Evolutionary conservation across 2,113 vertebrate genomes (phyloP).

Genomic region (Hippoglossus stenolepis): DNA sequence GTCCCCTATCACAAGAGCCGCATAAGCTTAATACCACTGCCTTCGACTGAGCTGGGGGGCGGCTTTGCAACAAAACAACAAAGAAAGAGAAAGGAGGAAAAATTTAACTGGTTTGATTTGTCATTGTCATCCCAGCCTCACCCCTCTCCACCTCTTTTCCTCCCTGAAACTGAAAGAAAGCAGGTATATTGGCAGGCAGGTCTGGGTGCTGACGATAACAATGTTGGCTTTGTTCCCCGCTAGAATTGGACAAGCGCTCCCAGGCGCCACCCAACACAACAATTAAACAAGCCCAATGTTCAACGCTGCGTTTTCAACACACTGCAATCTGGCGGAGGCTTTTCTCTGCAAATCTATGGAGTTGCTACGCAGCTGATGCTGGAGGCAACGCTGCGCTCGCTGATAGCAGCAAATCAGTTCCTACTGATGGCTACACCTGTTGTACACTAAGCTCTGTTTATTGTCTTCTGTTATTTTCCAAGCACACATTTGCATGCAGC

Average conservation of each 20-base stretch:
- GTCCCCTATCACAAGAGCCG: constrained; percentile 15
- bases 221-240: constrained; percentile 72
- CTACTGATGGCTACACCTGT: constrained; percentile 66
- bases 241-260: constrained; percentile 70
- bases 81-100: constrained; percentile 35
- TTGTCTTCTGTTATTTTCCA: constrained; percentile 49
- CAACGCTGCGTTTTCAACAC: constrained; percentile 30
- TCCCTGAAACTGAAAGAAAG: constrained; percentile 51
- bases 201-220: constrained; percentile 75
- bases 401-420: constrained; percentile 70
- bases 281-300: constrained; percentile 69
- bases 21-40: constrained; percentile 21
- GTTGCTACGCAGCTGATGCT: constrained; percentile 48
- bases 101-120: constrained; percentile 60
- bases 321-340: constrained; percentile 48
- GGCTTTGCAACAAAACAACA: constrained; percentile 38
- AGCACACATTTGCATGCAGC: constrained; percentile 24
- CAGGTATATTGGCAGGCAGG: constrained; percentile 74
- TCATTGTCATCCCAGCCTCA: constrained; percentile 57
- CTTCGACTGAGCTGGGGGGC: constrained; percentile 29
- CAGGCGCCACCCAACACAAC: constrained; percentile 64
- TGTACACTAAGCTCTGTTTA: constrained; percentile 50
- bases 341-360: constrained; percentile 54
- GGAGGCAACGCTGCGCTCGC: constrained; percentile 53
- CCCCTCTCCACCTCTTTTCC: constrained; percentile 41